Conservation (phyloP, 1,140 invertebrate genomes). For the Brachystomella parvula region DNA sequence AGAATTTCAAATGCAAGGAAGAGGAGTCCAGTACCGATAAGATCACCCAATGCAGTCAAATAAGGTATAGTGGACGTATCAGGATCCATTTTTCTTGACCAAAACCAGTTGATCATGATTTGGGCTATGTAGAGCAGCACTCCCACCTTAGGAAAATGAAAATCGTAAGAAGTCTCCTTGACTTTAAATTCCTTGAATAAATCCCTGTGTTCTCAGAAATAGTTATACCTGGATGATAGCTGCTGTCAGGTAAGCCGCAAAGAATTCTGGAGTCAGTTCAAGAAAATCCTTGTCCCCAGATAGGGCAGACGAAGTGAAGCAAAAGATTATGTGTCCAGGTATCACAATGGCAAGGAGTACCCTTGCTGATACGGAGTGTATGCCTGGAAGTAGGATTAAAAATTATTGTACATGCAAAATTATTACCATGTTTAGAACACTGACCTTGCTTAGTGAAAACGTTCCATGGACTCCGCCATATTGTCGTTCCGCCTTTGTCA, state of each 20-base stretch:
- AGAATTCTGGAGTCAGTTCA: conserved; percentile 54
- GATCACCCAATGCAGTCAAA: conserved; percentile 85
- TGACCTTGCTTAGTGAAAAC: conserved; percentile 19
- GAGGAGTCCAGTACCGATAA: conserved; percentile 79
- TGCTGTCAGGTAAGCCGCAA: conserved; percentile 58
- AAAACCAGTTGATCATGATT: conserved; percentile 82
- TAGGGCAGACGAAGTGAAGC: conserved; percentile 68
- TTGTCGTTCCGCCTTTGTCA: conserved; percentile 9
- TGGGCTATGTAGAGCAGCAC: conserved; percentile 72
- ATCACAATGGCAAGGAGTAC: conserved; percentile 77
- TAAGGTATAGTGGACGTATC: conserved; percentile 97
- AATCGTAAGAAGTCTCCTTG: neutral
- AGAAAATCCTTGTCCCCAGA: conserved; percentile 48
- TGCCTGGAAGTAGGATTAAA: conserved; percentile 9
- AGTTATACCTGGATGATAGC: conserved; percentile 44
- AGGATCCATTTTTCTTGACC: conserved; percentile 82
- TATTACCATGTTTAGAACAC: neutral
- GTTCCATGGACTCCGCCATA: conserved; percentile 18
- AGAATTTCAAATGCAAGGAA: conserved; percentile 34
- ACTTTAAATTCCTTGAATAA: neutral
- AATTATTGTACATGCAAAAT: neutral
- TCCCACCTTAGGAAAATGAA: conserved; percentile 53
- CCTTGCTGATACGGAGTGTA: conserved; percentile 59
- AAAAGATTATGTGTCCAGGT: conserved; percentile 86
- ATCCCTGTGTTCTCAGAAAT: too few species aligned